Base-by-base conservation (phyloP, 2,113 vertebrate species). In the Scalopus aquaticus region DNA sequence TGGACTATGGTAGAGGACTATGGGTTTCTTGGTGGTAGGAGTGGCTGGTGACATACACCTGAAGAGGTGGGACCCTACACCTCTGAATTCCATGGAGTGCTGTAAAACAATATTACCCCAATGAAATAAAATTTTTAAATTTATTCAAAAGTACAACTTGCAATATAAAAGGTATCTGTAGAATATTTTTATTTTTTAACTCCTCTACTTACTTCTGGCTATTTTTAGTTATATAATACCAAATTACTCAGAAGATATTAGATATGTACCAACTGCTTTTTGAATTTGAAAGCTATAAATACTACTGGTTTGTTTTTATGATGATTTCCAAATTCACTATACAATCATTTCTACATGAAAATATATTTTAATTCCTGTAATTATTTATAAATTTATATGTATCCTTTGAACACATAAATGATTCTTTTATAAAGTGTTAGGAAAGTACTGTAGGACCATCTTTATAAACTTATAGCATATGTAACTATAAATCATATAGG, bases 341-440 rank as follows among this genome's bases (percentile, higher is more conserved):
- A 65, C 4, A 89, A 8, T 46, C 17, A 90, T 76, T 94, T 89
- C 42, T 90, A 10, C 54, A 64, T n/a, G 51, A 11, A 96, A 94
- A 67, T 65, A 42, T 62, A 80, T 90, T 92, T 76, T n/a, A 62
- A 94, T 81, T 80, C 8, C 85, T 80, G 10, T 15, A 69, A 42
- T 77, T 35, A 92, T 73, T 91, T 94, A 58, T 72, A 86, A 81
- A 51, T 51, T 54, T 17, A 19, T 26, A 64, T 3, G 13, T 73
- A 73, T 32, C 6, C 24, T 95, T 84, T 67, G 65, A 73, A 64
- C 30, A 89, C 6, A 58, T 49, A 79, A 85, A 80, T 42, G 2
- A 19, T 85, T 54, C 46, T 62, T 90, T 88, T 65, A 88, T 74
- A 73, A 85, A 67, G 28, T 20, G 2, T 64, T 42, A 89, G 37